These are phyloP conservation scores for Camponotus vicinus DNA, from an alignment of 1,140 invertebrate species.

Conservation along the genomic window DNA sequence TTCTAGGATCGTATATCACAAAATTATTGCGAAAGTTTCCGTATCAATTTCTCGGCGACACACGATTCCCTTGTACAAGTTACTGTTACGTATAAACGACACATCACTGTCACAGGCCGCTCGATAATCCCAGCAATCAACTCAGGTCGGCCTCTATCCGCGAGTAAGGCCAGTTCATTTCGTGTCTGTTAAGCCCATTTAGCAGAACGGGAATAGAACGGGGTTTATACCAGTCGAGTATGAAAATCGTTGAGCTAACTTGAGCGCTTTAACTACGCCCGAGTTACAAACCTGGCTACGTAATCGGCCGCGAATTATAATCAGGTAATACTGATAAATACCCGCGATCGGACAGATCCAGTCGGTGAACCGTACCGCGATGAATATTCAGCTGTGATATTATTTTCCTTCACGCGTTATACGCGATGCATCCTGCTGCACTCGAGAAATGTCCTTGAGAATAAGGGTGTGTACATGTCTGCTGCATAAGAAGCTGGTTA, in stretches of 20 bases:
- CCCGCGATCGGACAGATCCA: slow-evolving; percentile 1
- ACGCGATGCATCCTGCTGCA: background rate
- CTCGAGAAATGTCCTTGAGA: slow-evolving; percentile 29
- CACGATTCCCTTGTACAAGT: slow-evolving; percentile 43
- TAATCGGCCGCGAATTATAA: slow-evolving; percentile 45
- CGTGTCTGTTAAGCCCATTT: slow-evolving; percentile 46
- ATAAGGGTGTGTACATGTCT: slow-evolving; percentile 18
- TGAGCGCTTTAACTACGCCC: background rate
- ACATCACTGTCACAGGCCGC: slow-evolving; percentile 49
- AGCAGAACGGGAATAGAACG: slow-evolving; percentile 31
- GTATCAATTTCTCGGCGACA: slow-evolving; percentile 60
- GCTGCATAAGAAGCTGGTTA: slow-evolving; percentile 8
- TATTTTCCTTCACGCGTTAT: slow-evolving; percentile 3
- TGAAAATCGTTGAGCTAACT: slow-evolving; percentile 21
- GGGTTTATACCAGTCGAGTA: background rate
- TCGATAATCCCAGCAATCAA: slow-evolving; percentile 61
- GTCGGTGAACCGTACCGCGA: background rate
- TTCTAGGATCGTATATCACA: slow-evolving; percentile 47
- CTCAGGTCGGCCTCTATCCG: background rate
- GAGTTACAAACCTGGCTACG: slow-evolving; percentile 28
- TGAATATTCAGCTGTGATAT: slow-evolving; percentile 40
- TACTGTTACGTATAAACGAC: slow-evolving; percentile 46
- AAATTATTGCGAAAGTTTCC: slow-evolving; percentile 53
- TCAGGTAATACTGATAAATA: slow-evolving; percentile 50
- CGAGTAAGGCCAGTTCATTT: slow-evolving; percentile 34